A percentile compares a stretch with the other conserved stretches of the same genome.
Evolutionary conservation across 2,888 invertebrate genomes (phyloP).

Genomic region (Fabriciana adippe): DNA sequence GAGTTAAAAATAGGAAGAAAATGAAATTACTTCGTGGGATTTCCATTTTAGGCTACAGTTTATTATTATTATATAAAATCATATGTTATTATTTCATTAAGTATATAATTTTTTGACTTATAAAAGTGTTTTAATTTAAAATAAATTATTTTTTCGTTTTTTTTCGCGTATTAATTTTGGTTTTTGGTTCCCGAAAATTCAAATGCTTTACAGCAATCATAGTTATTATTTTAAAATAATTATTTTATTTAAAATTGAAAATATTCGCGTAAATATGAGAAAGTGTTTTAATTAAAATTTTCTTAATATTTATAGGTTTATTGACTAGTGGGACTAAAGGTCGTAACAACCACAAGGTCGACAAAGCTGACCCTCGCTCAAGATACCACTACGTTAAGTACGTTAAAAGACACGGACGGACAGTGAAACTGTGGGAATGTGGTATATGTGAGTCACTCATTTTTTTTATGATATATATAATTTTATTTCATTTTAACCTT

Average conservation of each 20-base stretch:
- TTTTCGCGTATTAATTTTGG: too few species aligned
- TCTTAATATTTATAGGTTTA: constrained; percentile 9
- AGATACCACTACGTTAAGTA: constrained; percentile 86
- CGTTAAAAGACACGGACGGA: constrained; percentile 85
- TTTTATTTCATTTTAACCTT: neutral
- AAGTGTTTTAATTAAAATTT: neutral
- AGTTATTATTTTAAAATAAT: neutral
- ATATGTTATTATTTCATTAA: too few species aligned
- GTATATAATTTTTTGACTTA: too few species aligned
- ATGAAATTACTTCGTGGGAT: too few species aligned
- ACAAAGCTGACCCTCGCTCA: constrained; percentile 83
- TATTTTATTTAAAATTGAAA: too few species aligned
- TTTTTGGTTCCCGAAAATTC: too few species aligned
- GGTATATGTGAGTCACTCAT: constrained; percentile 85
- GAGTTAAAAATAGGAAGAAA: too few species aligned
- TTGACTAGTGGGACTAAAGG: constrained; percentile 19
- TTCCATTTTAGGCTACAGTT: too few species aligned
- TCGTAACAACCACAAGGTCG: constrained; percentile 66
- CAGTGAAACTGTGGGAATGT: constrained; percentile 88
- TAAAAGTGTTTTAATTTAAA: too few species aligned
- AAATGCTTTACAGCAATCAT: neutral
- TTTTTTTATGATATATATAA: too few species aligned
- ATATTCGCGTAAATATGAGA: neutral
- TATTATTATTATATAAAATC: too few species aligned
- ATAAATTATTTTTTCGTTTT: too few species aligned